A percentile compares a stretch with the other conserved stretches of the same genome.
phyloP scores from a whole-genome alignment of 2,113 vertebrate species.

The Cephalopterus ornatus region DNA sequence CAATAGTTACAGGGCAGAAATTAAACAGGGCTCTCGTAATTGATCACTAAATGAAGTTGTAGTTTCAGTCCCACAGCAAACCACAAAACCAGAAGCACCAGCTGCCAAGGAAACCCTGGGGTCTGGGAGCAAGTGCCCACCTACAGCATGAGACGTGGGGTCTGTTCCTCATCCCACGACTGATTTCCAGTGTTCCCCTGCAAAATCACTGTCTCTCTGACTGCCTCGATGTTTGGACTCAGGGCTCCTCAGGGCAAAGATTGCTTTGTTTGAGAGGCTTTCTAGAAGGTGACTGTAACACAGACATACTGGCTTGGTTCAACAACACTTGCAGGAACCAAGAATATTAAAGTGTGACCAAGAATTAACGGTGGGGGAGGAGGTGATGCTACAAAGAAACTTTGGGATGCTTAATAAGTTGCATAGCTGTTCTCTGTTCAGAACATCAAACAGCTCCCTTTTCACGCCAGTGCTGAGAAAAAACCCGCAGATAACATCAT shows the following conservation, averaged over 20 bases:
- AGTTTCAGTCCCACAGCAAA: not conserved
- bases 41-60: not conserved
- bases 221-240: not conserved
- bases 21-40: not conserved
- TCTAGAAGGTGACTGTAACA: not conserved
- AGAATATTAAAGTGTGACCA: not conserved
- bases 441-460: conserved; percentile 15
- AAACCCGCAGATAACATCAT: conserved; percentile 30
- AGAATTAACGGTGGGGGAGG: not conserved
- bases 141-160: accelerated
- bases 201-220: not conserved
- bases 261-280: not conserved
- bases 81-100: not conserved
- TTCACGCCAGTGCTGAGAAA: not conserved
- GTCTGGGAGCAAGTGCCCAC: not conserved
- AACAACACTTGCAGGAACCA: not conserved
- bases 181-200: not conserved
- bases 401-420: not conserved
- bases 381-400: not conserved
- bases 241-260: not conserved
- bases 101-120: not conserved
- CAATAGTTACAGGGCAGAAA: not conserved
- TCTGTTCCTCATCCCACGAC: not conserved
- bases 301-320: not conserved
- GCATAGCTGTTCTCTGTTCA: conserved; percentile 25